Evolutionary conservation across 2,113 vertebrate species (phyloP).

Genomic region (Charadrius vociferus): DNA sequence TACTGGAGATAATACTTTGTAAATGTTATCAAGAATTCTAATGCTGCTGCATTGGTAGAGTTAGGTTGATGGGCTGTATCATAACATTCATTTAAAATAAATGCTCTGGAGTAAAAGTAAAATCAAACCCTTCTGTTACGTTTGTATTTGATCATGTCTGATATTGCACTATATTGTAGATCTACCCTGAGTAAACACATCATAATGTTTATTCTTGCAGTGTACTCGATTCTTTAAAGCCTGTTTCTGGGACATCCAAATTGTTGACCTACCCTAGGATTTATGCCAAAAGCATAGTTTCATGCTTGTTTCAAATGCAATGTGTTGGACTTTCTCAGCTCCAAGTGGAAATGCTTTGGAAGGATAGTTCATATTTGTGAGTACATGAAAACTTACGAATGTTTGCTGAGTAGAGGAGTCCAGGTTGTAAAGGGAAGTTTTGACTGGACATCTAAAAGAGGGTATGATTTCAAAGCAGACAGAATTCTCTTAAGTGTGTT

Average conservation of each 20-base stretch:
- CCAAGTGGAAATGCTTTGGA: neutral
- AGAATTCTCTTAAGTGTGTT: neutral
- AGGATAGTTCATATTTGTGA: neutral
- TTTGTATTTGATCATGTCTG: neutral
- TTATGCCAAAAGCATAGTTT: neutral
- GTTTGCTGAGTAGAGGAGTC: neutral
- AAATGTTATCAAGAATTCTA: neutral
- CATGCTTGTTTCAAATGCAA: neutral
- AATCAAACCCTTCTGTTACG: neutral
- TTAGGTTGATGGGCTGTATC: neutral
- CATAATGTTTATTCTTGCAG: neutral
- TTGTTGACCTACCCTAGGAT: neutral
- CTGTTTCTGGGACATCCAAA: neutral
- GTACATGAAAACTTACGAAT: neutral
- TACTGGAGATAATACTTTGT: neutral
- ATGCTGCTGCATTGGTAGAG: neutral
- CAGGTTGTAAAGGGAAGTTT: neutral
- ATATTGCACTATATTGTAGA: neutral
- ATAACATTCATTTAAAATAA: neutral
- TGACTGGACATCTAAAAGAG: neutral
- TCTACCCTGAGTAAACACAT: neutral
- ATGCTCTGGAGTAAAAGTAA: neutral
- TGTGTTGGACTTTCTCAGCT: neutral
- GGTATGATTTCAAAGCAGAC: neutral
- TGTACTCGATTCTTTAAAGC: neutral